Evolutionary conservation across 2,113 vertebrate genomes (phyloP), one percentile per base, ranked within the genome.

Genomic region (Electrona antarctica): DNA sequence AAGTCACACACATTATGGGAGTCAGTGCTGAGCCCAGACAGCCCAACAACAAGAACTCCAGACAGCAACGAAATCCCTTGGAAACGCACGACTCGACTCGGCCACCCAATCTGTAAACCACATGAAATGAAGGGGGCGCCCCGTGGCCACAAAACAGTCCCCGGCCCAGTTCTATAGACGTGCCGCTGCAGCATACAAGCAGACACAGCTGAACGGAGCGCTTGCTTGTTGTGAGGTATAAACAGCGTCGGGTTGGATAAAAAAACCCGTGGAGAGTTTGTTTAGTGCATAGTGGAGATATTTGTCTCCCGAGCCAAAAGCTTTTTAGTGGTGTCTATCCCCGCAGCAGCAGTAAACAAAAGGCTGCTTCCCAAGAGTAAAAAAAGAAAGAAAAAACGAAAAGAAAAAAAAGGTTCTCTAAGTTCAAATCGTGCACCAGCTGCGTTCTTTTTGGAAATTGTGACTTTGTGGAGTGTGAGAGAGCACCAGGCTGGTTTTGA

Each of bases 231-330:
- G 86, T 76, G 76, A 72, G 74, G 85, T 84, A 78, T 21, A n/a
- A 87, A 82, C 82, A 64, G 6, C 61, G 76, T 57, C 71, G 81
- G 61, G 73, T 79, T 79, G 69, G 69, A 76, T 11, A 11, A 78
- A 69, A 21, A 21, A 21, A 21, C 67, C 78, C 62, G 10, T 14
- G 57, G 66, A 85, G 79, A 78, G 76, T 86, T 80, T 84, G 78
- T 81, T 90, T 83, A 88, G 85, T 75, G 77, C 87, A 84, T 81
- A 74, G 83, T 14, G 11, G 69, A 77, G 83, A 89, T 83, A 76
- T 81, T 84, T 87, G 82, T 79, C 77, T 80, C 75, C 74, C 0
- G 67, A 85, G 80, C 77, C 71, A 77, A 83, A 85, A 21, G 21
- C 21, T 21, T 73, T 70, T 82, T 78, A 71, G 78, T 51, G 47